A percentile compares a stretch with the other conserved stretches of the same genome.
Conservation (phyloP, 1,140 invertebrate species). For the Philopotamus ludificatus region DNA sequence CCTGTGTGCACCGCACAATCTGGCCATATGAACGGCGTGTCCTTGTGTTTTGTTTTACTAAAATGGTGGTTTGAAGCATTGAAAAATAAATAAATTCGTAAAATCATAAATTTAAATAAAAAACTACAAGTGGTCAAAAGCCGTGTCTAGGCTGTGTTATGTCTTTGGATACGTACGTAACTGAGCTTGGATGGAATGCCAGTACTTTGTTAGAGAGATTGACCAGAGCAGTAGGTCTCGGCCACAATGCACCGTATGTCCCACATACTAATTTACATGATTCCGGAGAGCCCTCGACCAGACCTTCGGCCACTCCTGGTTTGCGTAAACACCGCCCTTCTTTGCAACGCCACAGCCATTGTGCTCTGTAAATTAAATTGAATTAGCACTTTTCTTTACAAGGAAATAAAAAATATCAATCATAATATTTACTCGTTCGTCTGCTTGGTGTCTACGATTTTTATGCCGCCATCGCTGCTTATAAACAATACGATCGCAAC, state of each 20-base stretch:
- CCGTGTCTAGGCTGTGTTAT: too few species aligned
- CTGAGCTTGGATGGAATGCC: slow-evolving; percentile 57
- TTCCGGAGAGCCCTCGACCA: slow-evolving; percentile 50
- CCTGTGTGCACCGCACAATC: too few species aligned
- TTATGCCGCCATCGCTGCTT: neutral
- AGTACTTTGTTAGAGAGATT: slow-evolving; percentile 52
- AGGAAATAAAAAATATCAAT: neutral
- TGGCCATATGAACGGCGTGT: too few species aligned
- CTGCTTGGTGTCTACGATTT: neutral
- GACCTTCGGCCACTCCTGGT: slow-evolving; percentile 3
- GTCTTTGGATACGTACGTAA: slow-evolving; percentile 46
- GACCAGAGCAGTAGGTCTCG: slow-evolving; percentile 60
- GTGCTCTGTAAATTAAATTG: slow-evolving; percentile 14
- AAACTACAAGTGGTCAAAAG: too few species aligned
- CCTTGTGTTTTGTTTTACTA: too few species aligned
- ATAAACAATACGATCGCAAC: neutral
- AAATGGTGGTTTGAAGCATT: too few species aligned
- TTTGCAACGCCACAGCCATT: slow-evolving; percentile 33
- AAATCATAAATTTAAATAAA: too few species aligned
- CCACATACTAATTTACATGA: slow-evolving; percentile 69
- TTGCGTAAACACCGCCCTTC: slow-evolving; percentile 17
- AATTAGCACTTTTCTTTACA: neutral
- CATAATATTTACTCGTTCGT: slow-evolving; percentile 2
- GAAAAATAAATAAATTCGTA: too few species aligned
- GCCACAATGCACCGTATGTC: slow-evolving; percentile 68